These are phyloP conservation scores for Sigmodon hispidus DNA, from an alignment of 2,113 vertebrate genomes.

Conservation along the genomic window DNA sequence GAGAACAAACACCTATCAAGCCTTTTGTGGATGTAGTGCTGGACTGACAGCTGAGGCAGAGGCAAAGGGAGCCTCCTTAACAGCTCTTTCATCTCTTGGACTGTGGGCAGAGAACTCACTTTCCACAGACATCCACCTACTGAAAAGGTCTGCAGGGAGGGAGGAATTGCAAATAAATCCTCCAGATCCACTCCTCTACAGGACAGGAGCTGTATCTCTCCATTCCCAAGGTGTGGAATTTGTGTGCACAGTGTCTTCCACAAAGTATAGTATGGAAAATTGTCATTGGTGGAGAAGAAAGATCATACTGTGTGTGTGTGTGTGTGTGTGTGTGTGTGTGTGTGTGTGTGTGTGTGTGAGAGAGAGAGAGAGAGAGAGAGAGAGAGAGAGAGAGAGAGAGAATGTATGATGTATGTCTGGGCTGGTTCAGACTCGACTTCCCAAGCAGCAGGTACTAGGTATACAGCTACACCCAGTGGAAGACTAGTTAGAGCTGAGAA, in stretches of 20 bases:
- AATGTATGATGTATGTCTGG: neutral
- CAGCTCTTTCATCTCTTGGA: neutral
- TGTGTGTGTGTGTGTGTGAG: neutral
- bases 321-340: neutral
- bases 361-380: no score
- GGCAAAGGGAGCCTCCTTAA: neutral
- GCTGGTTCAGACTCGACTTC: neutral
- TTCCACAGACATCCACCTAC: neutral
- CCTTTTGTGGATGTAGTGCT: conserved; percentile 46
- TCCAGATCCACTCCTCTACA: neutral
- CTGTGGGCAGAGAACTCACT: neutral
- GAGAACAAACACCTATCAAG: conserved; percentile 13
- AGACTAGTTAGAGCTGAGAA: neutral
- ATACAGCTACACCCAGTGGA: accelerated
- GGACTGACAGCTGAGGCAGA: conserved; percentile 33
- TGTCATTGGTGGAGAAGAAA: neutral
- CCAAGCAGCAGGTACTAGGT: neutral
- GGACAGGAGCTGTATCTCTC: neutral
- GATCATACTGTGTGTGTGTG: neutral
- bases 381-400: neutral
- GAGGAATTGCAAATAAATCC: conserved; percentile 26
- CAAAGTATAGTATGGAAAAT: neutral
- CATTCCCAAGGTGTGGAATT: neutral
- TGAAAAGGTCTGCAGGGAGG: neutral
- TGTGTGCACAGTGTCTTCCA: neutral